Conservation (phyloP, 2,888 invertebrate species). For the Tribolium freemani region DNA sequence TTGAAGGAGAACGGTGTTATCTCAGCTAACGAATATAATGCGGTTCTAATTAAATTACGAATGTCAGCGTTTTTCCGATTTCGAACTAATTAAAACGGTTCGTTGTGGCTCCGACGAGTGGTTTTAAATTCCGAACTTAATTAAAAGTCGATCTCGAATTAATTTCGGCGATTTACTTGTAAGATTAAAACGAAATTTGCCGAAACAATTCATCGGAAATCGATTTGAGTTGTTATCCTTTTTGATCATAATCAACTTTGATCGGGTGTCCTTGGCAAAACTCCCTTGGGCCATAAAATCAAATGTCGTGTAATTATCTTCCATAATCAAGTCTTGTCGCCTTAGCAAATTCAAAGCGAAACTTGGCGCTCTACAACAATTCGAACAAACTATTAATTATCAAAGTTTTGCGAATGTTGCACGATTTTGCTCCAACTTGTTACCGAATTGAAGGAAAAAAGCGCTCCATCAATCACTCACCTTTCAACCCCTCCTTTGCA, state of each 20-base stretch:
- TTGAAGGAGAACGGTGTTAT: constrained; percentile 9
- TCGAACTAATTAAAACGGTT: no score
- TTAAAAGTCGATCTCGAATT: no score
- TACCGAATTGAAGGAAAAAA: background rate
- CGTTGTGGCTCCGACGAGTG: no score
- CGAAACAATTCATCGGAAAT: no score
- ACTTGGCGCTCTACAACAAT: background rate
- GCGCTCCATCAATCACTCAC: background rate
- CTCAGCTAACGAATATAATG: background rate
- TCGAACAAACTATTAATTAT: constrained; percentile 27
- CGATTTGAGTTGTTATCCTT: no score
- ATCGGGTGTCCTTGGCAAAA: background rate
- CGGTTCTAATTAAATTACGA: constrained; percentile 11
- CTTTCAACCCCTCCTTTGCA: background rate
- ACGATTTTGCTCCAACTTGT: background rate
- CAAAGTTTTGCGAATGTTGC: constrained; percentile 12
- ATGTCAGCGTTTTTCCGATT: background rate
- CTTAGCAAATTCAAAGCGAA: background rate
- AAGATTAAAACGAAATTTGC: no score
- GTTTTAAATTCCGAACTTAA: no score
- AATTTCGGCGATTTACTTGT: no score
- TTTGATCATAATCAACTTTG: background rate
- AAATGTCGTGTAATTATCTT: background rate
- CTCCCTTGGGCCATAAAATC: background rate
- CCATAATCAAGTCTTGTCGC: background rate